Conservation (phyloP, 2,797 vertebrate genomes). For the Phalanger gymnotis region DNA sequence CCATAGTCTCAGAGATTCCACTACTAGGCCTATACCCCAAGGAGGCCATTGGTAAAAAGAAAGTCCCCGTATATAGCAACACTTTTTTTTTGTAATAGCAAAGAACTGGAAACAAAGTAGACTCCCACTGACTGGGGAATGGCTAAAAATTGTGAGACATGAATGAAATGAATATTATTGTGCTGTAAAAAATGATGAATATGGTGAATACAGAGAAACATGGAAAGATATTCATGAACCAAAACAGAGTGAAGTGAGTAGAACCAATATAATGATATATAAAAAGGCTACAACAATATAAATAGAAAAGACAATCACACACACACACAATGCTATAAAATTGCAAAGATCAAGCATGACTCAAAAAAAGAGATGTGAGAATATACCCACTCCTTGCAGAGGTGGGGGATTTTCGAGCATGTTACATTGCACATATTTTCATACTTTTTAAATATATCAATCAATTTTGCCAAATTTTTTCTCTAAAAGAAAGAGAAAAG, state of each 20-base stretch:
- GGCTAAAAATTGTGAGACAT: background rate
- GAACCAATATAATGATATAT: background rate
- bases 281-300: background rate
- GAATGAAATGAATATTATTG: background rate
- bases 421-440: background rate
- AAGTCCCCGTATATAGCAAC: no score
- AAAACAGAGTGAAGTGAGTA: background rate
- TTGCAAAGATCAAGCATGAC: no score
- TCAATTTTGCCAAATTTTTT: background rate
- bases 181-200: background rate
- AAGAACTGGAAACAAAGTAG: background rate
- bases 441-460: background rate
- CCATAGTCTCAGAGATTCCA: no score
- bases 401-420: no score
- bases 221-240: background rate
- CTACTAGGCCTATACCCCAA: no score
- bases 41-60: no score
- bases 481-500: no score
- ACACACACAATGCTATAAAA: no score
- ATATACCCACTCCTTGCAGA: background rate
- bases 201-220: background rate
- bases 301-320: background rate
- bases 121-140: background rate
- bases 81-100: no score
- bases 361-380: background rate